Percentiles rank a stretch among this genome's conserved stretches.
These are phyloP conservation scores for Campoletis raptor DNA, from an alignment of 2,888 invertebrate genomes.

Conservation along the genomic window DNA sequence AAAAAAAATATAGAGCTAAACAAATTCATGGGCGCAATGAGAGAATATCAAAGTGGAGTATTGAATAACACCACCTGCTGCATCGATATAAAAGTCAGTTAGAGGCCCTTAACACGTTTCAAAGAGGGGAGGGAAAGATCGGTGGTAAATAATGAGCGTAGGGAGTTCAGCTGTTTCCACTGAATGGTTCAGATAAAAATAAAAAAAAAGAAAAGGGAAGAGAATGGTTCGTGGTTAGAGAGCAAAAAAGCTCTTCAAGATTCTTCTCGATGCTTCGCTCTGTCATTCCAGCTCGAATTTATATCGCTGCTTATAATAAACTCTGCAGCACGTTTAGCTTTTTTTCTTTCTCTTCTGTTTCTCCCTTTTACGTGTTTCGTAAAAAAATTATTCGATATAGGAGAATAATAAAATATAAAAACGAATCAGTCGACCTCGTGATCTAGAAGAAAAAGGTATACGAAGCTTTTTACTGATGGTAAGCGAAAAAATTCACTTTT, in stretches of 20 bases:
- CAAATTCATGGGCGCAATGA: background rate
- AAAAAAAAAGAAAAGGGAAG: background rate
- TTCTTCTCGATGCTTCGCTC: constrained; percentile 29
- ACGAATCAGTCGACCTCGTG: constrained; percentile 2
- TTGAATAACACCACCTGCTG: constrained; percentile 18
- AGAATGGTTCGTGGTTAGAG: constrained; percentile 14
- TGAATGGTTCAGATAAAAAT: constrained; percentile 10
- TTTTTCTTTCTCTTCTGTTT: background rate
- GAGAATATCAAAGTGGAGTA: constrained; percentile 15
- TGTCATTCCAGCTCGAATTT: constrained; percentile 39
- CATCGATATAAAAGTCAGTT: constrained; percentile 24
- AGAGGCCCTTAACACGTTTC: background rate
- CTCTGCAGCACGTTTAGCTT: constrained; percentile 20
- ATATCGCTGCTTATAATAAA: constrained; percentile 43
- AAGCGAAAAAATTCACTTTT: constrained; percentile 27
- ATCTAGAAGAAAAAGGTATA: constrained; percentile 11
- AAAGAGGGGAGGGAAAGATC: background rate
- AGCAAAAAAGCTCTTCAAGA: constrained; percentile 38
- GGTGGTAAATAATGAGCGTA: background rate
- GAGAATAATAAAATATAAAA: background rate
- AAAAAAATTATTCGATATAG: constrained; percentile 39
- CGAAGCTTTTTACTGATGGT: constrained; percentile 8
- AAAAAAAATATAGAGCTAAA: background rate
- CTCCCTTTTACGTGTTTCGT: constrained; percentile 10
- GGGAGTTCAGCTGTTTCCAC: constrained; percentile 9